Conservation (phyloP, 2,888 invertebrate species). For the Resseliella maxima region DNA sequence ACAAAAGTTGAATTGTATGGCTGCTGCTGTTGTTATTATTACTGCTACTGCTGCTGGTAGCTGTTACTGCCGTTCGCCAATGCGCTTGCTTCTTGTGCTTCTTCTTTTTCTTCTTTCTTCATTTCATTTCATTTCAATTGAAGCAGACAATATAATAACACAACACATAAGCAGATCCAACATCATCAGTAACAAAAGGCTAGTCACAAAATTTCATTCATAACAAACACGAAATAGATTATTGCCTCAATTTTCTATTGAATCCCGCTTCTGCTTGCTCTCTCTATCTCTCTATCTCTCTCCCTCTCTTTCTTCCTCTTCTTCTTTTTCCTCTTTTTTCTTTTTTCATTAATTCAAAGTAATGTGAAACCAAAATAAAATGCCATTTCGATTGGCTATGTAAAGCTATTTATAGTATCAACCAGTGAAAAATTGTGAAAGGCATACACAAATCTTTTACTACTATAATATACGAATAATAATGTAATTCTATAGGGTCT, state of each 20-base stretch:
- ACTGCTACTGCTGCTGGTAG: neutral
- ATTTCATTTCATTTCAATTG: constrained; percentile 24
- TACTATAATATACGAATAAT: neutral
- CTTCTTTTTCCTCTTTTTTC: neutral
- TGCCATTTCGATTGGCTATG: neutral
- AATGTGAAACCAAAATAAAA: constrained; percentile 19
- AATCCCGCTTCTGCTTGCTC: constrained; percentile 17
- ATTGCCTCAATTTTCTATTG: constrained; percentile 42
- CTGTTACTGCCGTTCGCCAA: constrained; percentile 44
- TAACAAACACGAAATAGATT: constrained; percentile 45
- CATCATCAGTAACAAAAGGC: neutral
- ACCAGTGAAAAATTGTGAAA: constrained; percentile 36
- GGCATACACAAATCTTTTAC: constrained; percentile 22
- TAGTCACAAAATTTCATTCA: constrained; percentile 47
- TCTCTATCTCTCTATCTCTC: no score
- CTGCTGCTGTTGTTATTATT: neutral
- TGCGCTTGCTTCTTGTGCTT: neutral
- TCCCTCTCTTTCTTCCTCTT: no score
- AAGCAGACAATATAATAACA: constrained; percentile 17
- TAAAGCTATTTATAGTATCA: constrained; percentile 1
- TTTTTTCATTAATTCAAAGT: neutral
- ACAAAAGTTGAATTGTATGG: constrained; percentile 25
- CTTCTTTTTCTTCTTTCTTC: neutral
- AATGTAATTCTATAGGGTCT: neutral
- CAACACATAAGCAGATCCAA: neutral